Base-by-base conservation (phyloP, 37 sponge, comb jelly and placozoan genomes). In the Spongilla lacustris region DNA sequence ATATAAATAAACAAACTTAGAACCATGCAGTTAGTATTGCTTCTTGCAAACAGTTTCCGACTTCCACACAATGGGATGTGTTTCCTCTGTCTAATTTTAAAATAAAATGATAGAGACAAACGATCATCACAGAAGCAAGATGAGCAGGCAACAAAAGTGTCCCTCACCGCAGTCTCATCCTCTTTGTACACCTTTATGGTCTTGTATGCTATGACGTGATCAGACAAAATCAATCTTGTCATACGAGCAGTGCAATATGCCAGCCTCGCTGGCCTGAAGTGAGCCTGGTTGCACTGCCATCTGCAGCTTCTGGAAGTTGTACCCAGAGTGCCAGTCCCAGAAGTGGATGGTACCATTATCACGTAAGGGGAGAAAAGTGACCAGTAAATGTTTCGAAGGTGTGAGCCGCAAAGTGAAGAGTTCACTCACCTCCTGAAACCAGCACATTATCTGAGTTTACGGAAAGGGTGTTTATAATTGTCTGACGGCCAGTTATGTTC, bases 301-400 rank as follows among this genome's bases (percentile, higher is more conserved):
- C 73, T 97, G 97, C 19, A 94, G 74, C 76, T 96, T 88, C 84
- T 99, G 99, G 85, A 99, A 99, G 84, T 95, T 95, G 84, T 97
- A 94, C 8, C 99, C 99, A 33, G 94, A 95, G 71, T 87, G 89
- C 97, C 97, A 99, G 82, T 99, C 99, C 99, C 99, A 99, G 91
- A 99, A 95, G 78, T 90, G 86, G 36, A 99, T 70, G 33, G 93
- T 91, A 0, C 99, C 99, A 83, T 99, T 99, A 69, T 99, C 99
- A 36, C 92, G 96, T 92, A 2, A 25, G 66, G 9, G 29, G 29
- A 66, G 68, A 2, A 37, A 14, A 26, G 35, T 1, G n/a, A 33
- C 5, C 23, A 26, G 36, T 5, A n/a, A 81, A 78, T 35, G 24
- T 23, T n/a, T n/a, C n/a, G n/a, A n/a, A n/a, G 29, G 34, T 34